Evolutionary conservation across 2,797 vertebrate species (phyloP), one percentile per base, ranked within the genome.

Genomic region (Somateria mollissima): DNA sequence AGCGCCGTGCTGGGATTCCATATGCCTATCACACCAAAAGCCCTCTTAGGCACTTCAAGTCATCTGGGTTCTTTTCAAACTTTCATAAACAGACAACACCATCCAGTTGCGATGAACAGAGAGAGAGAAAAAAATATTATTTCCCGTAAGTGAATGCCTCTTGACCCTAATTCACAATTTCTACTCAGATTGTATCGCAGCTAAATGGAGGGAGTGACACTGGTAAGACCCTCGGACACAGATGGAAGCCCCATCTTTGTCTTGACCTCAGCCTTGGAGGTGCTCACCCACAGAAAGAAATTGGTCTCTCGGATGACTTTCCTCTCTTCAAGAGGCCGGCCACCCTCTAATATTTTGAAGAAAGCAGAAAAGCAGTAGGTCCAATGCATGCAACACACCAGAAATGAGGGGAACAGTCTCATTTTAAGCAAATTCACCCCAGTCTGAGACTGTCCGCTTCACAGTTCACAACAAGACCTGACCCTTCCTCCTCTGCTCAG

Each of bases 381-480:
- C 14, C 18, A 67, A 71, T 30, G 9, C 53, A 67, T 10, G 54
- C 22, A 54, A 21, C 13, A 16, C 16, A 39, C 3, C 45, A 77
- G 57, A 62, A 94, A 79, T 73, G 34, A 79, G 58, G 62, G 65
- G 49, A 91, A 84, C 43, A 22, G 45, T 41, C 79, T 47, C 47
- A 39, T 57, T 79, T 77, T 53, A 81, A 72, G 75, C 41, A 84
- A 93, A 79, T 37, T 65, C 32, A 51, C 53, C 51, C 14, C 57
- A 47, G 24, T 37, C 34, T 5, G 49, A 79, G 25, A 61, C 12
- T 39, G 57, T 8, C 32, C 11, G 15, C 30, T 80, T 65, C 74
- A n/a, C 30, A 56, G 47, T 6, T 71, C 54, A 43, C 43, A 74
- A 19, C 10, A 77, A 34, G 70, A 87, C 54, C 61, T 25, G 24